These are phyloP conservation scores for Proisotoma minuta DNA, from an alignment of 2,888 invertebrate genomes.

Conservation along the genomic window DNA sequence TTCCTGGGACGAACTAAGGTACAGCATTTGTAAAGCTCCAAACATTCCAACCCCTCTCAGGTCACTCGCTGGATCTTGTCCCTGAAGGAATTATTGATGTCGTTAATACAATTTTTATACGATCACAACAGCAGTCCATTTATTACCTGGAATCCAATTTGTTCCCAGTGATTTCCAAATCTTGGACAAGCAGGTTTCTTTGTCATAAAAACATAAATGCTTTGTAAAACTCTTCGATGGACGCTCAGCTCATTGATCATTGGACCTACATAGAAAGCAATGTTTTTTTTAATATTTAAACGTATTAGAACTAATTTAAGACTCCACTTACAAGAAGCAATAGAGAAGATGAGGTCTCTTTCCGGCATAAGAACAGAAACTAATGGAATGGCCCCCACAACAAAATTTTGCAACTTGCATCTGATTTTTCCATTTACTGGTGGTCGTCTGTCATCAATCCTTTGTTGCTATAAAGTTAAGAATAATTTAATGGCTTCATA, in stretches of 20 bases:
- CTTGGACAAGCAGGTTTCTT: conserved; percentile 50
- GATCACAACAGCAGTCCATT: not conserved
- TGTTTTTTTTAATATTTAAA: conserved; percentile 1
- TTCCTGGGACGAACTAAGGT: conserved; percentile 51
- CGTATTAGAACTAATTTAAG: not conserved
- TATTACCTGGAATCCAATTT: conserved; percentile 57
- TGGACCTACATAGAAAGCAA: conserved; percentile 33
- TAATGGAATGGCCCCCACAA: conserved; percentile 40
- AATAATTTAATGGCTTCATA: not conserved
- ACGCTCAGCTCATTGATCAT: conserved; percentile 47
- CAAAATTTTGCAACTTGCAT: conserved; percentile 39
- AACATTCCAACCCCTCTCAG: conserved; percentile 55
- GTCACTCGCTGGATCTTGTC: conserved; percentile 57
- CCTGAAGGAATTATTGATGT: conserved; percentile 44
- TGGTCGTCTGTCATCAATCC: conserved; percentile 37
- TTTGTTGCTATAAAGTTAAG: conserved; percentile 21
- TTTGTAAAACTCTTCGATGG: conserved; percentile 45
- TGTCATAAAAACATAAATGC: conserved; percentile 47
- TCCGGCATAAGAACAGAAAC: conserved; percentile 40
- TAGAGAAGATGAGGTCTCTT: conserved; percentile 43
- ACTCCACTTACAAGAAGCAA: conserved; percentile 43
- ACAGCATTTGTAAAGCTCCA: conserved; percentile 54
- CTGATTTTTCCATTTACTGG: conserved; percentile 34
- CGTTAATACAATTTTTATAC: too few relatives aligned
- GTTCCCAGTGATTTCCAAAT: conserved; percentile 57